Percentiles rank a stretch among this genome's conserved stretches.
phyloP scores from a whole-genome alignment of 2,888 invertebrate species.

The Neoaliturus tenellus region DNA sequence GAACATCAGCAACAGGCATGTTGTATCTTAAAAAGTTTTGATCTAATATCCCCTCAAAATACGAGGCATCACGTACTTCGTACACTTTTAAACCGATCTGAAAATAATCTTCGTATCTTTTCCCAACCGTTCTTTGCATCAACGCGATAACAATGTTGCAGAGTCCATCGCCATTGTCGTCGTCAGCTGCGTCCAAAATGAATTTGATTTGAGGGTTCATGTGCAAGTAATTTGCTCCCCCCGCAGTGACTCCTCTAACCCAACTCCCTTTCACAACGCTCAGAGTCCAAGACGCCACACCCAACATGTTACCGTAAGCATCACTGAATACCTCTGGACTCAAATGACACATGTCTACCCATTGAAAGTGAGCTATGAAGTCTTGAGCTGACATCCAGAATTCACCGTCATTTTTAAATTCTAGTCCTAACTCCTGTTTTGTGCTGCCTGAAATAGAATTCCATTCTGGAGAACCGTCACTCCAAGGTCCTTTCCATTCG shows the following conservation, averaged over 20 bases:
- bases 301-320: background rate
- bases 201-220: background rate
- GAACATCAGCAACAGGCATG: background rate
- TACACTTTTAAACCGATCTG: background rate
- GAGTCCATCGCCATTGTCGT: background rate
- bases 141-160: background rate
- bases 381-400: background rate
- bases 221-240: background rate
- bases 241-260: background rate
- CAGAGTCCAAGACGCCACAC: background rate
- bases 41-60: too few relatives aligned
- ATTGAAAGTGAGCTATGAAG: background rate
- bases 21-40: background rate
- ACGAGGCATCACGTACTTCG: background rate
- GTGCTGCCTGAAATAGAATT: background rate
- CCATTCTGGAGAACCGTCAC: background rate
- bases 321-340: background rate
- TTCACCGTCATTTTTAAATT: background rate
- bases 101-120: background rate
- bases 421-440: background rate
- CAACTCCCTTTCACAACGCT: background rate
- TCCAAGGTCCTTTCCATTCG: conserved; percentile 19
- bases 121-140: background rate
- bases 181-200: background rate
- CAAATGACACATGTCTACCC: background rate